Evolutionary conservation across 2,888 invertebrate genomes (phyloP).

Genomic region (Amblyteles armatorius): DNA sequence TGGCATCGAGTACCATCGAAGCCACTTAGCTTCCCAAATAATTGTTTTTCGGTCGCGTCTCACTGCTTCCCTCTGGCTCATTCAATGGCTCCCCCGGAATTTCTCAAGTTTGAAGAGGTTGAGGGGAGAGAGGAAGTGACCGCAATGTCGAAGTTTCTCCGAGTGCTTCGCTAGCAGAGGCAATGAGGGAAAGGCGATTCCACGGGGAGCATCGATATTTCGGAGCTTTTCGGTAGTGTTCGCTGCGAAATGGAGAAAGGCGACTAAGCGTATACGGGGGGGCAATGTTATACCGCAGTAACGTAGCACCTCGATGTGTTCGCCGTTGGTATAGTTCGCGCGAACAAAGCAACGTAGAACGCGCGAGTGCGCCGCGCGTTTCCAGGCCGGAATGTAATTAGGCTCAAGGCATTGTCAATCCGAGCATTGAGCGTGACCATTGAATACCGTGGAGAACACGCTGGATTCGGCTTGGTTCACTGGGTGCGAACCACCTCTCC

Average conservation of each 20-base stretch:
- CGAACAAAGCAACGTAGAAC: slow-evolving; percentile 64
- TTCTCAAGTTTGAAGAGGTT: slow-evolving; percentile 47
- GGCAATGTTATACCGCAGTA: slow-evolving; percentile 50
- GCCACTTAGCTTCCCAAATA: slow-evolving; percentile 61
- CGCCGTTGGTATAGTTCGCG: slow-evolving; percentile 15
- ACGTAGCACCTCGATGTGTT: slow-evolving; percentile 56
- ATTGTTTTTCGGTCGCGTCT: slow-evolving; percentile 51
- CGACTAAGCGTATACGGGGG: slow-evolving; percentile 58
- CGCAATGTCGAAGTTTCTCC: slow-evolving; percentile 40
- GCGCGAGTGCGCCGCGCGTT: slow-evolving; percentile 60
- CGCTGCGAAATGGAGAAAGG: slow-evolving; percentile 29
- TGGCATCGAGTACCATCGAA: slow-evolving; percentile 55
- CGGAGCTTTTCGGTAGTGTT: slow-evolving; percentile 61
- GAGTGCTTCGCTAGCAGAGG: slow-evolving; percentile 24
- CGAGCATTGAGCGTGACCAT: slow-evolving; percentile 75
- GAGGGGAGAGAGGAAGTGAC: background rate
- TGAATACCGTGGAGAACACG: slow-evolving; percentile 75
- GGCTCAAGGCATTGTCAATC: slow-evolving; percentile 77
- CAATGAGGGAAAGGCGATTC: slow-evolving; percentile 23
- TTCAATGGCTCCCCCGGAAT: slow-evolving; percentile 1
- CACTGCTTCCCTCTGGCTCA: background rate
- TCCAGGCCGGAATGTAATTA: slow-evolving; percentile 79
- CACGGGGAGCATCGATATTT: slow-evolving; percentile 63
- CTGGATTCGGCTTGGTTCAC: slow-evolving; percentile 71
- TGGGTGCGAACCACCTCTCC: slow-evolving; percentile 52